Conservation (phyloP, 92 coral and sea anemone species). For the Nematostella vectensis region DNA sequence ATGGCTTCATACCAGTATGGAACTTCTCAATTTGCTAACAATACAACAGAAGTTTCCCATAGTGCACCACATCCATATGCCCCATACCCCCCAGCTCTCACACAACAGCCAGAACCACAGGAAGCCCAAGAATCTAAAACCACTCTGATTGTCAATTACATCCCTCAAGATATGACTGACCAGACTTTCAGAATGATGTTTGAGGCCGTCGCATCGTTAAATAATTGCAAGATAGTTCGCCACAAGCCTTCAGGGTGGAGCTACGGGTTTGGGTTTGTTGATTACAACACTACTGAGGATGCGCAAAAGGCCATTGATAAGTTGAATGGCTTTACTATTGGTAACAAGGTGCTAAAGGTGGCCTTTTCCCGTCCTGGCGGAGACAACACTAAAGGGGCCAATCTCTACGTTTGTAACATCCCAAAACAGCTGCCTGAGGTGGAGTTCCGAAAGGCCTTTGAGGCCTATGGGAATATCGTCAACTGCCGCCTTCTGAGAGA, state of each 20-base stretch:
- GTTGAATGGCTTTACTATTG: slow-evolving; percentile 49
- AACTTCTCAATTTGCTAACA: no score
- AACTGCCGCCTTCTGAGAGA: slow-evolving; percentile 61
- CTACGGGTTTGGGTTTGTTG: slow-evolving; percentile 84
- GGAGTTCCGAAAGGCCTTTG: slow-evolving; percentile 42
- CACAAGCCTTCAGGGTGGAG: slow-evolving; percentile 71
- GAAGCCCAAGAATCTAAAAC: slow-evolving; percentile 28
- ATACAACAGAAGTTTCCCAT: no score
- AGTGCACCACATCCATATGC: not conserved
- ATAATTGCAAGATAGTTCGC: slow-evolving; percentile 68
- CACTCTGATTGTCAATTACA: slow-evolving; percentile 64
- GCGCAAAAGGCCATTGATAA: slow-evolving; percentile 67
- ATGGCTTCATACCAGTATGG: no score
- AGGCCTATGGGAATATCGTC: slow-evolving; percentile 44
- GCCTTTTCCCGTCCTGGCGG: slow-evolving; percentile 72
- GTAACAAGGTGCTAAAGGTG: slow-evolving; percentile 61
- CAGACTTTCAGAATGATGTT: slow-evolving; percentile 53
- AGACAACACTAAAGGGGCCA: slow-evolving; percentile 62
- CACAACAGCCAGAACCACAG: slow-evolving; percentile 2
- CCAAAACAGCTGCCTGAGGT: slow-evolving; percentile 43
- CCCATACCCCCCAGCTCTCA: not conserved
- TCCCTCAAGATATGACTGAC: slow-evolving; percentile 66
- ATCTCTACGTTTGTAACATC: slow-evolving; percentile 60
- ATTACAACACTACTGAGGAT: slow-evolving; percentile 69
- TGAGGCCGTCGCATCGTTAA: slow-evolving; percentile 52